phyloP scores from a whole-genome alignment of 2,113 vertebrate genomes.

The Ciconia boyciana region DNA sequence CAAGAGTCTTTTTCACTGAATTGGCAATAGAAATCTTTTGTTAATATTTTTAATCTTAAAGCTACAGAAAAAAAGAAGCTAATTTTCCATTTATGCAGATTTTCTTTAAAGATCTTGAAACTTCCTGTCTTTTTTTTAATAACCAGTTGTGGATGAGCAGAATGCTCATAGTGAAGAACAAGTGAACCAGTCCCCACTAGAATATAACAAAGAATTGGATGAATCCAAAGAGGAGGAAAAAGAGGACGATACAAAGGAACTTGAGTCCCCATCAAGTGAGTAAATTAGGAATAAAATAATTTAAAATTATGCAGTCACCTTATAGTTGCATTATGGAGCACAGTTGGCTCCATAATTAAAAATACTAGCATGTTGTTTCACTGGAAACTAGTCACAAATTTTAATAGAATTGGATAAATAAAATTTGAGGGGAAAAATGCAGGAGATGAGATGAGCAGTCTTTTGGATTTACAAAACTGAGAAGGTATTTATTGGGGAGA shows the following conservation, averaged over 20 bases:
- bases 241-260: conserved; percentile 89
- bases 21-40: neutral
- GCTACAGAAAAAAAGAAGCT: neutral
- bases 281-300: neutral
- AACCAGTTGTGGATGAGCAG: conserved; percentile 91
- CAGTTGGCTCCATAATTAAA: neutral
- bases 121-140: neutral
- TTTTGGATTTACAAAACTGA: neutral
- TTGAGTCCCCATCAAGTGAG: conserved; percentile 78
- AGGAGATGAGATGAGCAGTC: neutral
- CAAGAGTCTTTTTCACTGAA: neutral
- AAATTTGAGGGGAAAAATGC: neutral
- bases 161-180: conserved; percentile 83
- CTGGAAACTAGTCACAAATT: neutral
- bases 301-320: neutral
- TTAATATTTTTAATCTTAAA: neutral
- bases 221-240: conserved; percentile 89
- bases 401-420: neutral
- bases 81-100: neutral
- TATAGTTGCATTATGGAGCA: neutral
- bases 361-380: neutral
- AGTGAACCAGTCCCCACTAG: conserved; percentile 75
- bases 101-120: neutral
- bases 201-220: conserved; percentile 86
- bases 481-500: neutral